phyloP scores from a whole-genome alignment of 2,797 vertebrate genomes.

The Meriones psammophilus region DNA sequence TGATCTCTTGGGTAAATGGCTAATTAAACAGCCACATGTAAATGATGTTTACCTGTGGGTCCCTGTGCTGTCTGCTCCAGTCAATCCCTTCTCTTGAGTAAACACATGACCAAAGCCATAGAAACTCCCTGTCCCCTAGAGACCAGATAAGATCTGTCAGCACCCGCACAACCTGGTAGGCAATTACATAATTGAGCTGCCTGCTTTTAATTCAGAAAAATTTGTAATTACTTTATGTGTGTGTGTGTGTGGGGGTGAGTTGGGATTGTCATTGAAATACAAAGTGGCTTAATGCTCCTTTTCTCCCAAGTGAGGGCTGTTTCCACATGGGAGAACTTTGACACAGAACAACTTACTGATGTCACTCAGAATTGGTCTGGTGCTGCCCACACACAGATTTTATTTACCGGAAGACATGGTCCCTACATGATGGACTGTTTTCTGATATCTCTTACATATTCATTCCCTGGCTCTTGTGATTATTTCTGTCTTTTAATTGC shows the following conservation, averaged over 20 bases:
- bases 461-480: not conserved
- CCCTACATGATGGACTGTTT: not conserved
- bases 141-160: constrained; percentile 62
- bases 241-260: constrained; percentile 13
- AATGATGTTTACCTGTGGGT: constrained; percentile 75
- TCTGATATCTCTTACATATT: constrained; percentile 12
- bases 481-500: constrained; percentile 44
- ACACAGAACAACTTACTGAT: constrained; percentile 4
- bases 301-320: constrained; percentile 39
- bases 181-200: constrained; percentile 78
- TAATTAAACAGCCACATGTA: constrained; percentile 76
- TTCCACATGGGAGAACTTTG: not conserved
- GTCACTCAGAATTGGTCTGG: not conserved
- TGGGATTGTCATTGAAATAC: constrained; percentile 72
- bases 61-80: constrained; percentile 62
- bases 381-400: not conserved
- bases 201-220: constrained; percentile 78
- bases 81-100: constrained; percentile 77
- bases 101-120: constrained; percentile 65
- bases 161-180: constrained; percentile 40
- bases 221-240: constrained; percentile 70
- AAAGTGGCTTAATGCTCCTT: constrained; percentile 60
- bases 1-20: constrained; percentile 76
- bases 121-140: constrained; percentile 57
- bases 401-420: not conserved